phyloP scores from a whole-genome alignment of 2,797 vertebrate genomes.

The Smutsia gigantea region DNA sequence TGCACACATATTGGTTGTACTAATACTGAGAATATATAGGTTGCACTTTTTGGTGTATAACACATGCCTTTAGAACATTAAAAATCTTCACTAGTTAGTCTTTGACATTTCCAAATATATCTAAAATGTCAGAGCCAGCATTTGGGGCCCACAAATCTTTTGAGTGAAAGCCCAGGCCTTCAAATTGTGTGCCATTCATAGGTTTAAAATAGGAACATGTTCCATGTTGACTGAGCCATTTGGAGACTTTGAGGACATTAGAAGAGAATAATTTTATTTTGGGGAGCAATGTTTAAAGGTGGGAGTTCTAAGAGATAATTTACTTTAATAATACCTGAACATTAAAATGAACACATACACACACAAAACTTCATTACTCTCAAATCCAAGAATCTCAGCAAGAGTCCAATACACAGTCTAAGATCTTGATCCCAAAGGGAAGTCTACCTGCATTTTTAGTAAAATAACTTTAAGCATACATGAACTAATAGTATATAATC shows the following conservation, averaged over 20 bases:
- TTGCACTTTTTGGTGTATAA: conserved; percentile 40
- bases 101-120: conserved; percentile 79
- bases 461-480: neutral
- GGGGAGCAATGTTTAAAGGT: conserved; percentile 30
- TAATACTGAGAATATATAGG: conserved; percentile 28
- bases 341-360: neutral
- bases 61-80: conserved; percentile 63
- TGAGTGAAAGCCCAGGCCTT: conserved; percentile 75
- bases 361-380: neutral
- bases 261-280: conserved; percentile 67
- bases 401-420: neutral
- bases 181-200: conserved; percentile 70
- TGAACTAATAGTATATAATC: neutral
- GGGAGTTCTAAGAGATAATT: conserved; percentile 26
- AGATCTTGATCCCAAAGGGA: neutral
- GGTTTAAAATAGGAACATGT: conserved; percentile 75
- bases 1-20: neutral
- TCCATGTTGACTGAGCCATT: conserved; percentile 69
- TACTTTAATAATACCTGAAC: conserved; percentile 31
- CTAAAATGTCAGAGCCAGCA: conserved; percentile 77
- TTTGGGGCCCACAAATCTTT: conserved; percentile 75
- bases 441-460: neutral
- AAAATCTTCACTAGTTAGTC: conserved; percentile 72
- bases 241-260: conserved; percentile 67
- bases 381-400: neutral